Conservation (phyloP, 2,113 vertebrate species). For the Paramormyrops kingsleyae region DNA sequence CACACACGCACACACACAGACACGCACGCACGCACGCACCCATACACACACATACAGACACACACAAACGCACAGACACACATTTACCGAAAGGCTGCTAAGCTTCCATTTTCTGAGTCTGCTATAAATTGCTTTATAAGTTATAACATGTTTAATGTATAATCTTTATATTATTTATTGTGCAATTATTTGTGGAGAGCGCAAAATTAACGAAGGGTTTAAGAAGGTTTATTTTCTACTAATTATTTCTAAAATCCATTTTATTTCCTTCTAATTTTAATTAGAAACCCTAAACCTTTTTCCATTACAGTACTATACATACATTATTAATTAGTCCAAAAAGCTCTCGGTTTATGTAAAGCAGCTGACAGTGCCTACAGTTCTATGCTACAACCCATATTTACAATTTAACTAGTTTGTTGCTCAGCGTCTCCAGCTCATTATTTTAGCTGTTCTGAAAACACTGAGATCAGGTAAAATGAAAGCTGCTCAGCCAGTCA, state of each 20-base stretch:
- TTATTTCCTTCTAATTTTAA: neutral
- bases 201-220: neutral
- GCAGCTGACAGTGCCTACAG: neutral
- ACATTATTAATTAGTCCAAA: neutral
- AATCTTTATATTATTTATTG: slow-evolving; percentile 1
- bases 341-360: neutral
- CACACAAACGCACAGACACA: neutral
- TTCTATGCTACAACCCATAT: neutral
- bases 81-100: neutral
- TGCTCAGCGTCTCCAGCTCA: neutral
- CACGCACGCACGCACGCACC: neutral
- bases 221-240: slow-evolving; percentile 1
- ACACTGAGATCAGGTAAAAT: neutral
- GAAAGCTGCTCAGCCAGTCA: neutral
- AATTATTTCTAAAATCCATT: neutral
- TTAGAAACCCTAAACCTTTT: neutral
- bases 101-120: neutral
- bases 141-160: slow-evolving; percentile 1
- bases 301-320: neutral
- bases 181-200: neutral
- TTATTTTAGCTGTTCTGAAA: neutral
- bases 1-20: neutral
- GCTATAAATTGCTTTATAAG: neutral
- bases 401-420: neutral
- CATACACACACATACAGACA: fast-evolving